These are phyloP conservation scores for Porites divaricata DNA, from an alignment of 92 coral and sea anemone genomes.

Conservation along the genomic window DNA sequence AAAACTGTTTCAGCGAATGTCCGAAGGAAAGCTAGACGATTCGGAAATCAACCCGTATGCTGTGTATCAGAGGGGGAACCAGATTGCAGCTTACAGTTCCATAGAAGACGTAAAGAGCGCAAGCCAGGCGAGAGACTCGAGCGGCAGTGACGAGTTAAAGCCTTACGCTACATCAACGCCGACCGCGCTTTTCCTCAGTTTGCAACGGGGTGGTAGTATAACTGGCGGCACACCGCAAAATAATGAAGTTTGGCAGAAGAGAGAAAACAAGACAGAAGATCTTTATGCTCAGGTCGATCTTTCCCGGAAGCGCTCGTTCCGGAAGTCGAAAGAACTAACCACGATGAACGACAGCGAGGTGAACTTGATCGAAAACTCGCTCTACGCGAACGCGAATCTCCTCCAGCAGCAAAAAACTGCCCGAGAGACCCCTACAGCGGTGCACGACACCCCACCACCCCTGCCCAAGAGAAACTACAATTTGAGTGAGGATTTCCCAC, in stretches of 20 bases:
- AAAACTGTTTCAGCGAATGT: conserved; percentile 37
- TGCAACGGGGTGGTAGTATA: conserved; percentile 23
- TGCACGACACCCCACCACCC: conserved; percentile 59
- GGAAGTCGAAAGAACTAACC: conserved; percentile 75
- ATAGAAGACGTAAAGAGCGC: conserved; percentile 28
- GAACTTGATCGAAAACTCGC: conserved; percentile 82
- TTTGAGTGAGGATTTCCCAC: conserved; percentile 62
- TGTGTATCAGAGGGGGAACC: conserved; percentile 53
- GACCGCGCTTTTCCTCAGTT: conserved; percentile 62
- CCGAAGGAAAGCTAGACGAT: conserved; percentile 67
- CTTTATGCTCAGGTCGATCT: conserved; percentile 79
- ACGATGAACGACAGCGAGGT: conserved; percentile 79
- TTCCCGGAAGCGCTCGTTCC: conserved; percentile 66
- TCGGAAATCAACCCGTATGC: conserved; percentile 90
- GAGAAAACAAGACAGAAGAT: conserved; percentile 58
- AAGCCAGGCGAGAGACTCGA: conserved; percentile 39
- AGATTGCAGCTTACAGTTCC: conserved; percentile 11
- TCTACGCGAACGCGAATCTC: conserved; percentile 81
- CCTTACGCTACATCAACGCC: conserved; percentile 92
- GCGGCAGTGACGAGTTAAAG: conserved; percentile 49
- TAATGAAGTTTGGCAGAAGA: conserved; percentile 69
- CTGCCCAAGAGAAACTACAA: conserved; percentile 67
- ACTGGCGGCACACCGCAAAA: conserved; percentile 66
- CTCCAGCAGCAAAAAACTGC: conserved; percentile 57
- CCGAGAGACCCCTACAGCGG: conserved; percentile 55